Evolutionary conservation across 30 jellyfish, hydroid and myxozoan species (phyloP), one percentile per base, ranked within the genome.

Genomic region (Chironex yamaguchii): DNA sequence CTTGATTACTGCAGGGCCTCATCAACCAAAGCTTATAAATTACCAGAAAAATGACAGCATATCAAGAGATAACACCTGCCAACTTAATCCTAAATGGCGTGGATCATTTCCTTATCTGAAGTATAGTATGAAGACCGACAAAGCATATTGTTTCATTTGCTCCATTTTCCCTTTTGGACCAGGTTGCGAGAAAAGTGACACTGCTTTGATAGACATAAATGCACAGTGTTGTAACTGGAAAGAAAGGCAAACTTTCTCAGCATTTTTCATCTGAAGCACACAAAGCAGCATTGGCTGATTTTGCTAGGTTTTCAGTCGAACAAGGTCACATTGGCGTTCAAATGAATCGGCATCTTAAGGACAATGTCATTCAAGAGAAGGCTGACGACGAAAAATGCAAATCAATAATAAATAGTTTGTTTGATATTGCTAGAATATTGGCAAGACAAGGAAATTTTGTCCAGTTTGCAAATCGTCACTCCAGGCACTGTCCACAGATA

Each of bases 371-470:
- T 79, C 90, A 79, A 79, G 83, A 79, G 83, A 65, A 79, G 42
- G 90, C 74, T 20, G 90, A 79, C 51, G 71, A 79, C 26, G 80
- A 17, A 22, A 13, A 34, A 22, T 32, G 33, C 52, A 71, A 63
- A 31, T 50, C 64, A 30, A 62, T 62, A 34, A 79, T 79, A 50
- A 30, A 3, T n/a, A 79, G 63, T 58, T 63, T 58, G 34, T 62
- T 62, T 34, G 83, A 79, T 62, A 35, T 31, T 21, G 69, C 90
- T 23, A 79, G 83, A 79, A 20, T 74, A 29, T 52, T 79, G 33
- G 64, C 90, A 26, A 54, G 90, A 53, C 90, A 79, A 79, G 83
- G 90, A 52, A 79, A 58, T 35, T 79, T 79, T 54, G 71, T 54
- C 23, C 71, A 54, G 25, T 6, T 54, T 54, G 71, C 23, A 32